These are phyloP conservation scores for Odontomyia ornata DNA, from an alignment of 2,888 invertebrate species.

Conservation along the genomic window DNA sequence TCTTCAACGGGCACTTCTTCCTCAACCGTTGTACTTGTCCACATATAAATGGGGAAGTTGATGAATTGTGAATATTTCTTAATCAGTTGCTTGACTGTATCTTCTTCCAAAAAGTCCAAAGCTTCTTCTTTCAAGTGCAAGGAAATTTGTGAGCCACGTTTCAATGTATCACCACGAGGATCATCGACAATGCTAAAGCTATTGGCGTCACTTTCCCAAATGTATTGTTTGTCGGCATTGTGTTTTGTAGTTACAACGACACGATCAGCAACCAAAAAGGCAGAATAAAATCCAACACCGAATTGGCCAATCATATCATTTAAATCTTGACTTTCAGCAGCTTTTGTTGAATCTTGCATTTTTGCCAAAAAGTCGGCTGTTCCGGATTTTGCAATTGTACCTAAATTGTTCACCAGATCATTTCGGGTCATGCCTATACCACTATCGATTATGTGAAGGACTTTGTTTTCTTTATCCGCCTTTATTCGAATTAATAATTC, in stretches of 20 bases:
- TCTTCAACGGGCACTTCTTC: slow-evolving; percentile 76
- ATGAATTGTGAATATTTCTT: slow-evolving; percentile 99
- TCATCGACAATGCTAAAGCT: slow-evolving; percentile 91
- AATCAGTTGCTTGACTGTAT: slow-evolving; percentile 88
- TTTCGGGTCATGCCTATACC: slow-evolving; percentile 97
- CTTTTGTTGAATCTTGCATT: slow-evolving; percentile 73
- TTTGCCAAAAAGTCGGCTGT: slow-evolving; percentile 95
- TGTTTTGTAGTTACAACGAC: slow-evolving; percentile 96
- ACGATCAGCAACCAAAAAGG: slow-evolving; percentile 95
- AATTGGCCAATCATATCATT: slow-evolving; percentile 99
- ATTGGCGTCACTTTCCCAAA: slow-evolving; percentile 97
- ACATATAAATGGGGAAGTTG: slow-evolving; percentile 97
- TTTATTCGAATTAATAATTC: slow-evolving; percentile 91
- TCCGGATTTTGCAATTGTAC: slow-evolving; percentile 98
- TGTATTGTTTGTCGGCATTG: slow-evolving; percentile 91
- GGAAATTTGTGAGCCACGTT: slow-evolving; percentile 86
- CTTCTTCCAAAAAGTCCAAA: slow-evolving; percentile 91
- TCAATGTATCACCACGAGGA: slow-evolving; percentile 91
- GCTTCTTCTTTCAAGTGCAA: slow-evolving; percentile 97
- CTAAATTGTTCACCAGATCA: slow-evolving; percentile 94
- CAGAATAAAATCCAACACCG: slow-evolving; percentile 99
- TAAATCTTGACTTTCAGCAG: slow-evolving; percentile 76
- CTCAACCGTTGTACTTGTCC: slow-evolving; percentile 81
- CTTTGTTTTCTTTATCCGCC: slow-evolving; percentile 90
- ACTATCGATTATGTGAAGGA: slow-evolving; percentile 93